These are phyloP conservation scores for Drosophila pseudoananassae DNA, from an alignment of 1,140 invertebrate genomes.

Conservation along the genomic window DNA sequence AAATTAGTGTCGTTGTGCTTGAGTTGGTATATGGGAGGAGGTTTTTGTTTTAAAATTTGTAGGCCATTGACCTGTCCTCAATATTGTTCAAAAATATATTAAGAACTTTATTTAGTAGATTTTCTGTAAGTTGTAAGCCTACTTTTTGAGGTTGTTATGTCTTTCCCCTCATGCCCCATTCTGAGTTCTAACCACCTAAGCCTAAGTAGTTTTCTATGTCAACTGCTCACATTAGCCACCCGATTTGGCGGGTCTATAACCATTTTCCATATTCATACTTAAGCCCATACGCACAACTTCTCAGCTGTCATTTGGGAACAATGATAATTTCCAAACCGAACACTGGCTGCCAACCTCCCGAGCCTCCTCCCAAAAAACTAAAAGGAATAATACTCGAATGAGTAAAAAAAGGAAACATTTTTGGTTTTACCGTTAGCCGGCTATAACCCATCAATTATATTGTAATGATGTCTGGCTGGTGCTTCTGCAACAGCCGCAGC, in stretches of 20 bases:
- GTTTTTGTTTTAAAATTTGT: slow-evolving; percentile 10
- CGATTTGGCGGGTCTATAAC: slow-evolving; percentile 62
- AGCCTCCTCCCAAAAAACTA: not conserved
- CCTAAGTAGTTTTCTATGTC: slow-evolving; percentile 70
- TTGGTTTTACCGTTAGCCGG: slow-evolving; percentile 70
- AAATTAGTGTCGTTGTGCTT: slow-evolving; percentile 35
- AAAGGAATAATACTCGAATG: slow-evolving; percentile 33
- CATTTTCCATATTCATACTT: slow-evolving; percentile 54
- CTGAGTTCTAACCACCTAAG: slow-evolving; percentile 2
- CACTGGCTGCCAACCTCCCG: slow-evolving; percentile 37
- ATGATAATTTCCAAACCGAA: slow-evolving; percentile 69
- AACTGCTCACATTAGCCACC: slow-evolving; percentile 41
- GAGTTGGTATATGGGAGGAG: slow-evolving; percentile 20
- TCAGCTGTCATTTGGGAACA: slow-evolving; percentile 66
- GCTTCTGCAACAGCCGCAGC: slow-evolving; percentile 38
- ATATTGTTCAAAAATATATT: not conserved
- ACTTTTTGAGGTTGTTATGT: not conserved
- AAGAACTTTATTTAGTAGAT: not conserved
- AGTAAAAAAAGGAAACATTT: slow-evolving; percentile 57
- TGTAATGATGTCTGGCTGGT: slow-evolving; percentile 76
- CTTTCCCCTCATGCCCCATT: not conserved
- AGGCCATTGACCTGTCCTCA: slow-evolving; percentile 18
- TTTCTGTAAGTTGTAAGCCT: not conserved
- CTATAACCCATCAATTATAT: slow-evolving; percentile 82
- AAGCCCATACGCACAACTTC: slow-evolving; percentile 64